Evolutionary conservation across 1,140 invertebrate genomes (phyloP).

Genomic region (Copidosoma floridanum): DNA sequence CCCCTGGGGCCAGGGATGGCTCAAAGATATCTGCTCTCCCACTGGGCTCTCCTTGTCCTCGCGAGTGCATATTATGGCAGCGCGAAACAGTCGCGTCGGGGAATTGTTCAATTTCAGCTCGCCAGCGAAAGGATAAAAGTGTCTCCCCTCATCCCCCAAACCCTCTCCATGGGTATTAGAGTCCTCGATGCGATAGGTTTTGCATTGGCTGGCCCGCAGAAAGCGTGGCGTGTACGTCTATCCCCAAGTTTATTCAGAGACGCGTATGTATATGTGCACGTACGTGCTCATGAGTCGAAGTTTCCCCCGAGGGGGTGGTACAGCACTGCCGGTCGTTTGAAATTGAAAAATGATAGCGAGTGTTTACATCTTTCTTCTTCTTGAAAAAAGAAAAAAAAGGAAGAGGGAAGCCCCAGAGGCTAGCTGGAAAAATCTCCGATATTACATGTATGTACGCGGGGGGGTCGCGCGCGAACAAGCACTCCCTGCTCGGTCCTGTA

Average conservation of each 20-base stretch:
- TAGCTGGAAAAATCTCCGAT: too few relatives aligned
- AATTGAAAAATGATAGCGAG: conserved; percentile 23
- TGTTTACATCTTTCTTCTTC: conserved; percentile 4
- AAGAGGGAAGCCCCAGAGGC: too few relatives aligned
- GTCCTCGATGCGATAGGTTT: neutral
- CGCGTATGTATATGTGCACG: neutral
- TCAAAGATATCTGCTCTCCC: conserved; percentile 47
- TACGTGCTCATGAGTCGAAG: neutral
- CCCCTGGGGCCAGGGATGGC: conserved; percentile 40
- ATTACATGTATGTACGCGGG: neutral
- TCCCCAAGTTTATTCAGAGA: conserved; percentile 1
- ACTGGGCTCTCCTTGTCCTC: conserved; percentile 30
- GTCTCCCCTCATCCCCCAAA: neutral
- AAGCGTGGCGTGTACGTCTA: neutral
- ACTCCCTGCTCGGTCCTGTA: neutral
- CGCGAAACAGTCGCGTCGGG: conserved; percentile 32
- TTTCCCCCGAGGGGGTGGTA: neutral
- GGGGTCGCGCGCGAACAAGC: too few relatives aligned
- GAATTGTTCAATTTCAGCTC: conserved; percentile 46
- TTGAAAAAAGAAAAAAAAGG: too few relatives aligned
- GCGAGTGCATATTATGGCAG: too few relatives aligned
- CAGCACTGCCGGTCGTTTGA: neutral
- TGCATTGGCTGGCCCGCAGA: neutral
- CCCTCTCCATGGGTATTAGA: too few relatives aligned
- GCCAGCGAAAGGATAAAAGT: conserved; percentile 19